Evolutionary conservation across 1,140 invertebrate species (phyloP), one percentile per base, ranked within the genome.

Genomic region (Pachypeltis micranthus): DNA sequence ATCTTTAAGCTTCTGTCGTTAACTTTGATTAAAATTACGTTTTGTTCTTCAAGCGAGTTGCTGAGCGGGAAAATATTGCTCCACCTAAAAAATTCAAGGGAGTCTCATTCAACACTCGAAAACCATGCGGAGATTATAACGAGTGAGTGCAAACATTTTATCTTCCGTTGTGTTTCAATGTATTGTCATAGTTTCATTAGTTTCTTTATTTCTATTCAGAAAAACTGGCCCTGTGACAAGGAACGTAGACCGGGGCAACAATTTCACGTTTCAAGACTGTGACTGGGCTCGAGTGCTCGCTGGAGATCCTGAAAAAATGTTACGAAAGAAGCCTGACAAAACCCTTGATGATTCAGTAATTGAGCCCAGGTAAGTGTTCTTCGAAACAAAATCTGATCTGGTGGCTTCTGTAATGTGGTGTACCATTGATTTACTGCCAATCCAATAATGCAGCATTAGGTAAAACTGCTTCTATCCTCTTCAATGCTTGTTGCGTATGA

Each of bases 251-350:
- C 54, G 47, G 24, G 44, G 39, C 19, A 28, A 51, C 4, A 55
- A 54, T 24, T 56, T 68, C 21, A 64, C 58, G 21, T 66, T 65
- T 23, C 24, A 67, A 24, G 63, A 71, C 51, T 71, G 70, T 66
- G 62, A 69, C 63, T 68, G 71, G 70, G 67, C 66, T 47, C 66
- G 67, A 63, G 69, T 70, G 61, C 44, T 72, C 28, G 63, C 68
- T 55, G 28, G 67, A 64, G 62, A 72, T 61, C 67, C 71, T 59
- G 69, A 73, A 60, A 68, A 63, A 39, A 60, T 65, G 12, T 4
- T 51, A 21, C 7, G 47, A 51, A 51, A 51, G 19, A 10, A 21
- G 3, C 21, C 23, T 10, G 21, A 21, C 10, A 51, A 51, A 21
- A n/a, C n/a, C n/a, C n/a, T n/a, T n/a, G n/a, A n/a, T n/a, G n/a